Evolutionary conservation across 2,888 invertebrate species (phyloP), one percentile per base, ranked within the genome.

Genomic region (Salpingus planirostris): DNA sequence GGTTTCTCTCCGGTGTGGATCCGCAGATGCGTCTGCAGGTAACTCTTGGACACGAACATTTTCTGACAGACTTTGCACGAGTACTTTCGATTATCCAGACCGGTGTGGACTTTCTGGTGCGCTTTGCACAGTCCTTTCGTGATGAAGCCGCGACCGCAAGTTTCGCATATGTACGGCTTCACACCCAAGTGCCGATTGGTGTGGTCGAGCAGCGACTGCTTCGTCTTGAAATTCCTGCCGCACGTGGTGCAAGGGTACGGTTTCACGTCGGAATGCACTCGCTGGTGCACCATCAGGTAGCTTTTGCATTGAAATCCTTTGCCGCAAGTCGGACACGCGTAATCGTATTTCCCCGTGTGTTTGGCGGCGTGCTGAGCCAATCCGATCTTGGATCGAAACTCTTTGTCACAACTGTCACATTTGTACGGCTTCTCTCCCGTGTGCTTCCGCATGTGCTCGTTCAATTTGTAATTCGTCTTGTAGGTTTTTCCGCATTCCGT

Each of bases 221-320:
- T 75, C 1, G 73, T 71, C 53, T 75, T 75, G 44, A 75, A 74
- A 50, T 68, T 68, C 33, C 70, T 67, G 1, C 68, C 68, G 44
- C 75, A 75, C 0, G 69, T 73, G 1, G 64, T 65, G 46, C 75
- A 75, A 1, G 70, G 67, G 45, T 68, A 75, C 0, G 73, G 73
- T 47, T 74, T 74, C 3, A 69, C 43, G 41, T 73, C 71, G 1
- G 73, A 73, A 54, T 76, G 75, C 0, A 73, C 73, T 29, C 73
- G 61, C 50, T 75, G 74, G 50, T 75, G 75, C 1, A 74, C 73
- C 38, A 71, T 71, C 13, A 75, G 57, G 44, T 74, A 75, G 44
- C 73, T 74, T 45, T 70, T 71, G 46, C 73, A 73, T 36, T 74
- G 72, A 43, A 75, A 75, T 8, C 74, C 74, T 57, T 75, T 75